Base-by-base conservation (phyloP, 1,140 invertebrate species). In the Eriosoma lanigerum region DNA sequence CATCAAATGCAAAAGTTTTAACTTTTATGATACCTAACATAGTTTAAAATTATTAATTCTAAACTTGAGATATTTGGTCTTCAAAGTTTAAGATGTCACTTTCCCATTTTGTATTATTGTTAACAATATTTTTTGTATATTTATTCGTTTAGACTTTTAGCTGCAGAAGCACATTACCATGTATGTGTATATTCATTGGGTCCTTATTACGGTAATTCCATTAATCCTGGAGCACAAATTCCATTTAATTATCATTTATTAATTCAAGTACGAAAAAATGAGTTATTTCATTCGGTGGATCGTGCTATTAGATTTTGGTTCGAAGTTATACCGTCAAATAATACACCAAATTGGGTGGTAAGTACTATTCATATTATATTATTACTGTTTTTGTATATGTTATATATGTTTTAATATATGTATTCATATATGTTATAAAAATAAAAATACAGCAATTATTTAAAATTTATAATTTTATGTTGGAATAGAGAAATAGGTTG, bases 161-260 rank as follows among this genome's bases (percentile, higher is more conserved):
- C n/a, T 9, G 21, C 64, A 15, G 64, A 68, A 46, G 12, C 64
- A 15, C 38, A 68, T 6, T 17, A 68, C 38, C 38, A 48, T 13
- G 44, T 66, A 4, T 66, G 64, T 44, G 38, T 46, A 24, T 48
- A 48, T 46, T 46, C 38, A 5, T 3, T 68, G 15, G 13, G 38
- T 8, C 0, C 21, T 8, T 68, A 68, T 48, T 68, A 24, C 21
- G 64, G 64, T 9, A 4, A 21, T 46, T n/a, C 13, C 5, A 38
- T 15, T 8, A 46, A 48, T 21, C 38, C 21, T 13, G 64, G 38
- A 3, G n/a, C 38, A 17, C 64, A 68, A 46, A 24, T 68, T 0
- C 64, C 64, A n/a, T 17, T 68, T n/a, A 68, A 68, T 12, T 68
- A 24, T 17, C 64, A 66, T 66, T 44, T 66, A 21, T 12, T 66